Percentiles rank a stretch among this genome's conserved stretches.
Conservation (phyloP, 2,113 vertebrate genomes). For the Hystrix brachyura region DNA sequence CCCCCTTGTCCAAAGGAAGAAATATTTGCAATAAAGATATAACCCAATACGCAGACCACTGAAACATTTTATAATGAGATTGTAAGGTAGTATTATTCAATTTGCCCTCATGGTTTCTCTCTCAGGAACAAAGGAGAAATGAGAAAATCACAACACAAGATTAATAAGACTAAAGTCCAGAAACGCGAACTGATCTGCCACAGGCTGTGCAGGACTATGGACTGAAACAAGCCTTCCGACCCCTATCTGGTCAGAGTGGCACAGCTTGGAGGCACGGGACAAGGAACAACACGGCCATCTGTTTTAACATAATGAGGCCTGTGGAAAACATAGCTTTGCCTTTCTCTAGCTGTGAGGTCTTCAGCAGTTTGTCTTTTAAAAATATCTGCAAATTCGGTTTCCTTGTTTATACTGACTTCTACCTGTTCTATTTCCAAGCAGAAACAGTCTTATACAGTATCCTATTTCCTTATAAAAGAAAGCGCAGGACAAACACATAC, state of each 20-base stretch:
- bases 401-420: not conserved
- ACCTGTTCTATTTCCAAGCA: not conserved
- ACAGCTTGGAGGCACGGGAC: not conserved
- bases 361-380: not conserved
- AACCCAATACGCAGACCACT: not conserved
- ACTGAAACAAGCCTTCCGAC: not conserved
- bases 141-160: conserved; percentile 54
- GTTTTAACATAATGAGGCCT: not conserved
- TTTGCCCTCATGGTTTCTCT: conserved; percentile 43
- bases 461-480: not conserved
- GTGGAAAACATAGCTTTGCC: not conserved
- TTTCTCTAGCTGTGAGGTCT: not conserved
- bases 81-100: conserved; percentile 61
- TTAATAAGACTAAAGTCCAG: conserved; percentile 22
- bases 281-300: not conserved
- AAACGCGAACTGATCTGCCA: not conserved
- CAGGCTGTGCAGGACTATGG: not conserved
- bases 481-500: not conserved
- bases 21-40: conserved; percentile 28
- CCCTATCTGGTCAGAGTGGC: not conserved
- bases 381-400: not conserved
- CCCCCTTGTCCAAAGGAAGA: not conserved
- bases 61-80: conserved; percentile 61
- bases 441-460: not conserved
- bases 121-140: conserved; percentile 59